Base-by-base conservation (phyloP, 1,140 invertebrate genomes). In the Lanistes nyassanus region DNA sequence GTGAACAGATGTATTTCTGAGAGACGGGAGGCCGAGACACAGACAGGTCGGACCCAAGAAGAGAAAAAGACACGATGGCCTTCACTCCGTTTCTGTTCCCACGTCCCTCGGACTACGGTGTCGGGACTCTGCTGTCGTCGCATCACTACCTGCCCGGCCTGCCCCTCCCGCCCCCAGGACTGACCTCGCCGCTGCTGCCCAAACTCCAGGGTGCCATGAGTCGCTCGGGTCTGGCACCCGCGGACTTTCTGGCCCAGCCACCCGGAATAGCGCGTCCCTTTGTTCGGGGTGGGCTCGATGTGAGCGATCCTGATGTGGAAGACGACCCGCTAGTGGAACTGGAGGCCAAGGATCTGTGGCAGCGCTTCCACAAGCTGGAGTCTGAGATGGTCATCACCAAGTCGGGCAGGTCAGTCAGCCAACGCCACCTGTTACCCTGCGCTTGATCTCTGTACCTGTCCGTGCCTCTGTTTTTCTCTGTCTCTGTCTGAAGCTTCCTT, bases 381-480 rank as follows among this genome's bases (percentile, higher is more conserved):
- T 99, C 98, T 72, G 97, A 99, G 80, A 99, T 99, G 98, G 98
- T 99, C 89, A 99, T 99, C 92, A 99, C 98, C 80, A 99, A 99
- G 90, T 98, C 96, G 89, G 98, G 98, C 91, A 95, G 97, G 97
- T 99, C 92, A 94, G 94, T 76, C 11, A 16, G 19, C 37, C 36
- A 16, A 31, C 0, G 42, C 42, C 9, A 13, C 9, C 19, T 47
- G 9, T 9, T 9, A 0, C 0, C 19, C 19, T 16, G 19, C 21
- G 53, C 29, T 0, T 29, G 5, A 1, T 70, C 29, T 70, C 6
- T 34, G 11, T 34, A 13, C 23, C 51, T 56, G n/a, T 9, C 31
- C 6, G n/a, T 56, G 47, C 23, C 0, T 70, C 11, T 70, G 7
- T 36, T 2, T 70, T 0, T 70, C 31, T 36, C 0, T 70, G 42